Evolutionary conservation across 2,888 invertebrate species (phyloP), one percentile per base, ranked within the genome.

Genomic region (Limnephilus marmoratus): DNA sequence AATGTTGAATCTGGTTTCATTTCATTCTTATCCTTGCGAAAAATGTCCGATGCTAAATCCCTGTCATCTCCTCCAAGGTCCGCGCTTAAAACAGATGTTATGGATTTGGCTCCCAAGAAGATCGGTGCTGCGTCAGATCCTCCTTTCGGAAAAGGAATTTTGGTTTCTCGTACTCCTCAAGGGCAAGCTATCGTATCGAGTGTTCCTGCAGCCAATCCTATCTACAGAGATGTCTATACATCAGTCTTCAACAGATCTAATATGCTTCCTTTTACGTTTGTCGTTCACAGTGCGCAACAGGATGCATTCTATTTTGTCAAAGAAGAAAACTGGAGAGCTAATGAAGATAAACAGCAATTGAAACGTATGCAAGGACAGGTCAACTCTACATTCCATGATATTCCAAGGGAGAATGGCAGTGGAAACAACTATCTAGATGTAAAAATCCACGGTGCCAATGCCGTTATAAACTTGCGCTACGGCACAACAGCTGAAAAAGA

Each of bases 271-370:
- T 98, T 98, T 95, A 98, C 98, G 18, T 98, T 98, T 94, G 97
- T 98, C 90, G 98, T 98, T 53, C 98, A 98, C 95, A 98, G 98
- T 94, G 98, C 98, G 31, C 98, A 98, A 94, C 98, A 98, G 95
- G 99, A 99, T 94, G 98, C 98, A 18, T 99, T 99, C 96, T 98
- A 98, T 95, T 99, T 99, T 95, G 98, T 99, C 31, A 99, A 99
- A 95, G 98, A 98, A 94, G 98, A 98, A 94, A 97, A 98, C 1
- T 98, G 98, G 98, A 97, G 98, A 83, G 98, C 98, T 11, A 97
- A 97, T 93, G 98, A 98, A 94, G 99, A 99, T 95, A 97, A 98
- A 94, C 98, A 98, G 93, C 98, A 99, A 94, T 95, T 99, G 94
- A 98, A 99, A 95, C 97, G 99, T 15, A 97, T 99, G 94, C 98